These are phyloP conservation scores for Syngnathus floridae DNA, from an alignment of 2,113 vertebrate species.

Conservation along the genomic window DNA sequence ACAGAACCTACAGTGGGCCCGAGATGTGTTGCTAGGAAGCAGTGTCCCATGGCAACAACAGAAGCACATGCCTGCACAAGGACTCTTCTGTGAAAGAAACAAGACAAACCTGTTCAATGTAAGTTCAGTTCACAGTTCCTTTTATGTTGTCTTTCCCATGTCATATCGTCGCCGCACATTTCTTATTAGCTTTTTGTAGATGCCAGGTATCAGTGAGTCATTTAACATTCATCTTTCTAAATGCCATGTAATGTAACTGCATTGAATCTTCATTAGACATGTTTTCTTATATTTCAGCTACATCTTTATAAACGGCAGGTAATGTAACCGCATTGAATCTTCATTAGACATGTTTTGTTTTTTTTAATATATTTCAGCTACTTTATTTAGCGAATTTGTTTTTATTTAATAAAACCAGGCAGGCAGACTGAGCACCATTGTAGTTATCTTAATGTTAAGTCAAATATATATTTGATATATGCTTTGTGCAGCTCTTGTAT, in stretches of 20 bases:
- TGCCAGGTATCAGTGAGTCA: not conserved
- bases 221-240: not conserved
- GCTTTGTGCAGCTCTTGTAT: not conserved
- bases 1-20: constrained; percentile 98
- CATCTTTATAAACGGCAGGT: too few relatives aligned
- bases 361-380: not conserved
- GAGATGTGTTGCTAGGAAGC: constrained; percentile 98
- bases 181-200: not conserved
- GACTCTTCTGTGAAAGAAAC: constrained; percentile 98
- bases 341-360: not conserved
- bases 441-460: not conserved
- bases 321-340: not conserved
- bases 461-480: too few relatives aligned
- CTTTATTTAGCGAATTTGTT: not conserved
- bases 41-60: constrained; percentile 97
- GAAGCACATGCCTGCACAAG: constrained; percentile 99
- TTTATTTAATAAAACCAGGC: not conserved
- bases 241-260: not conserved
- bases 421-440: not conserved
- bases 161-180: constrained; percentile 4
- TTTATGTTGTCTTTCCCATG: not conserved
- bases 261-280: not conserved
- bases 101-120: constrained; percentile 99
- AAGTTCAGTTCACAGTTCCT: constrained; percentile 66
- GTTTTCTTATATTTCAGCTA: not conserved